Conservation (phyloP, 2,888 invertebrate species). For the Hedya salicella region DNA sequence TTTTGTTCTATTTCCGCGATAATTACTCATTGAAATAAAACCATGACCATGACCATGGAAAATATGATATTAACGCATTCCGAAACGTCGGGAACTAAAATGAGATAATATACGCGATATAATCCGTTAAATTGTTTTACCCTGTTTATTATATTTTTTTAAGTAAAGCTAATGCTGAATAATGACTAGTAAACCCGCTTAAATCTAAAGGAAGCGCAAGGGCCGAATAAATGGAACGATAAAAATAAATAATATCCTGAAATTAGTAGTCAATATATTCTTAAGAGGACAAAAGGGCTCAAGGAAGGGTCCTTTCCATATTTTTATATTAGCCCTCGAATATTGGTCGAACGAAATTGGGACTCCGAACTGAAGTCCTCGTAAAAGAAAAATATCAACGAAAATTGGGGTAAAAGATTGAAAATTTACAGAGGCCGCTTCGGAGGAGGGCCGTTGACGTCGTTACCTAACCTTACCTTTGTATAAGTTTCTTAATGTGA, state of each 20-base stretch:
- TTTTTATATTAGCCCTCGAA: slow-evolving; percentile 68
- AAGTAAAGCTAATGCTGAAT: too few species aligned
- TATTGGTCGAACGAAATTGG: slow-evolving; percentile 63
- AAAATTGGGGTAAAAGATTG: slow-evolving; percentile 55
- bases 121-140: too few species aligned
- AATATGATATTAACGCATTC: too few species aligned
- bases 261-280: slow-evolving; percentile 56
- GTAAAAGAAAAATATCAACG: slow-evolving; percentile 58
- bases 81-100: too few species aligned
- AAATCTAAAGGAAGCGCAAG: not conserved
- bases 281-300: slow-evolving; percentile 55
- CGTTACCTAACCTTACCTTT: slow-evolving; percentile 3
- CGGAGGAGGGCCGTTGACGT: slow-evolving; percentile 12
- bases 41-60: too few species aligned
- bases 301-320: slow-evolving; percentile 55
- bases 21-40: too few species aligned
- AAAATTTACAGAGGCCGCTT: slow-evolving; percentile 51
- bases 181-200: too few species aligned
- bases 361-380: slow-evolving; percentile 53
- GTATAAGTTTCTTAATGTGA: slow-evolving; percentile 12
- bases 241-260: slow-evolving; percentile 40
- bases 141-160: too few species aligned
- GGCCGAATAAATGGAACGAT: slow-evolving; percentile 27
- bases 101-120: too few species aligned
- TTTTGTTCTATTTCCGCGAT: too few species aligned